Conservation (phyloP, 2,797 vertebrate species). For the Sebastes goodei region DNA sequence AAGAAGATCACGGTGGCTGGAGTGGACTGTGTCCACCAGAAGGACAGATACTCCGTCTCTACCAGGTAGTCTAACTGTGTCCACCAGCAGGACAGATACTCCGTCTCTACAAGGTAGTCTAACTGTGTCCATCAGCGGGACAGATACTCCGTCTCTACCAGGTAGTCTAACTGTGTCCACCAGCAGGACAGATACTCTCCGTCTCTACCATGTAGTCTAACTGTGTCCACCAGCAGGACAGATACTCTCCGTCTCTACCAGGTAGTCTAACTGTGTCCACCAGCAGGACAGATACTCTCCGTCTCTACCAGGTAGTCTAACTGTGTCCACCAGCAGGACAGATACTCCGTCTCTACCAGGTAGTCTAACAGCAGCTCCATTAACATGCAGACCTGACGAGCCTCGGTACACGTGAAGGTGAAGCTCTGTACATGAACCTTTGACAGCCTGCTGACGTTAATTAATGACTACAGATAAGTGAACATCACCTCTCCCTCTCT, state of each 20-base stretch:
- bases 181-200: constrained; percentile 87
- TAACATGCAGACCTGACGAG: neutral
- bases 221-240: constrained; percentile 85
- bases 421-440: neutral
- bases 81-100: constrained; percentile 87
- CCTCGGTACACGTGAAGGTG: neutral
- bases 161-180: constrained; percentile 80
- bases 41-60: constrained; percentile 89
- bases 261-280: constrained; percentile 80
- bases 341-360: constrained; percentile 93
- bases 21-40: constrained; percentile 84
- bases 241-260: constrained; percentile 91
- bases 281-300: constrained; percentile 87
- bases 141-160: constrained; percentile 90
- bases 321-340: constrained; percentile 85
- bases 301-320: constrained; percentile 80
- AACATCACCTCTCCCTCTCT: neutral
- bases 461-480: neutral
- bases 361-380: constrained; percentile 42
- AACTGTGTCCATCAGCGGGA: constrained; percentile 85
- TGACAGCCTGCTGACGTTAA: neutral
- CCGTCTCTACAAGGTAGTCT: constrained; percentile 88
- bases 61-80: constrained; percentile 76
- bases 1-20: constrained; percentile 87
- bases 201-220: constrained; percentile 83